These are phyloP conservation scores for Acrobasis suavella DNA, from an alignment of 2,888 invertebrate genomes.

Conservation along the genomic window DNA sequence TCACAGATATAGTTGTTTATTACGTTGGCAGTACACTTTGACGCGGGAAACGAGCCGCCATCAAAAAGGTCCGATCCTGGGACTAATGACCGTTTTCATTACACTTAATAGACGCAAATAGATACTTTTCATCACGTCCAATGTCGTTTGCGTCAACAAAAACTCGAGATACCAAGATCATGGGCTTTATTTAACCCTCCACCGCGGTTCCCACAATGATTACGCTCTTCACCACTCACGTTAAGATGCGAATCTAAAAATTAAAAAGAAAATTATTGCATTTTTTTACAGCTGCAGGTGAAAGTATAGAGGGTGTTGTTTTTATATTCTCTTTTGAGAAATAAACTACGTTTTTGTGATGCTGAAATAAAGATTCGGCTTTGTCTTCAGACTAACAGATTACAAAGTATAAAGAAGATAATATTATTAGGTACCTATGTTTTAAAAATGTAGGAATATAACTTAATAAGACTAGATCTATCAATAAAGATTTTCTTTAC, in stretches of 20 bases:
- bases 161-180: slow-evolving; percentile 17
- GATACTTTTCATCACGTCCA: slow-evolving; percentile 34
- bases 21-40: slow-evolving; percentile 30
- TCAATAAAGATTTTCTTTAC: too few species aligned
- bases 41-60: slow-evolving; percentile 38
- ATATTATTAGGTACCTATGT: neutral
- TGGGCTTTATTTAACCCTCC: slow-evolving; percentile 17
- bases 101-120: slow-evolving; percentile 38
- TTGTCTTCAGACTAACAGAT: neutral
- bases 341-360: neutral
- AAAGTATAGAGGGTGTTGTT: neutral
- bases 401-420: neutral
- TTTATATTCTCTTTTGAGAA: neutral
- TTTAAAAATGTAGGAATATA: too few species aligned
- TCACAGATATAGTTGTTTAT: slow-evolving; percentile 37
- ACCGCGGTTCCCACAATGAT: slow-evolving; percentile 6
- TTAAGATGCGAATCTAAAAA: slow-evolving; percentile 20
- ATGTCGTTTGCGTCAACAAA: slow-evolving; percentile 19
- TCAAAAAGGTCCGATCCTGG: slow-evolving; percentile 37
- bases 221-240: neutral
- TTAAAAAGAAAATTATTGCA: slow-evolving; percentile 8
- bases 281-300: neutral
- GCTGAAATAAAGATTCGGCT: neutral
- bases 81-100: slow-evolving; percentile 42
- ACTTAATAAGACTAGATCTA: too few species aligned